These are phyloP conservation scores for Phymorhynchus buccinoides DNA, from an alignment of 1,140 invertebrate species.

Conservation along the genomic window DNA sequence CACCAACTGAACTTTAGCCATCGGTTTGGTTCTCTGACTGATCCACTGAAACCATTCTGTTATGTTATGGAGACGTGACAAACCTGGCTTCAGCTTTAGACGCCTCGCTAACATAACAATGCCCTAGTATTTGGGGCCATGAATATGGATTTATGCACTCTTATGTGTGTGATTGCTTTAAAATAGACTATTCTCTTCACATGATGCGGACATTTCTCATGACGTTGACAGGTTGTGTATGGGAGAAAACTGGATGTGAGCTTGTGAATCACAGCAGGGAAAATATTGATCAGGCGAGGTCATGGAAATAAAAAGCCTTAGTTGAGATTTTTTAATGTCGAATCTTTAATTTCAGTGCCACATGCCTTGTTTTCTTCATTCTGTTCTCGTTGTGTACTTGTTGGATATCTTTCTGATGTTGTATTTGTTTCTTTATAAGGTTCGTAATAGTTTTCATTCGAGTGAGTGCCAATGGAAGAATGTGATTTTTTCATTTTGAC, in stretches of 20 bases:
- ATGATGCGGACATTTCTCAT: no score
- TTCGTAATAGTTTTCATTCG: no score
- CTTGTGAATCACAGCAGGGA: neutral
- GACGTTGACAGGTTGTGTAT: neutral
- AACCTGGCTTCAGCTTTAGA: neutral
- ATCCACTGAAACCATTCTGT: neutral
- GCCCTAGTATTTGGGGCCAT: neutral
- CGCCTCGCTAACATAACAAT: neutral
- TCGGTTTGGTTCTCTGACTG: neutral
- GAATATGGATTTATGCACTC: neutral
- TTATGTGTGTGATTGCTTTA: neutral
- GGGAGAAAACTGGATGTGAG: neutral
- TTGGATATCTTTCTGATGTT: no score
- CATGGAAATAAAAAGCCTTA: neutral
- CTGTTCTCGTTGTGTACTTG: neutral
- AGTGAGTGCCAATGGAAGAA: no score
- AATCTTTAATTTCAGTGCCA: constrained; percentile 1
- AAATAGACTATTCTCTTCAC: neutral
- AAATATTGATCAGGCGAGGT: neutral
- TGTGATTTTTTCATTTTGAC: neutral
- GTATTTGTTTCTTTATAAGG: no score
- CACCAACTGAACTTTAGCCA: neutral
- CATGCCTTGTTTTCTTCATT: neutral
- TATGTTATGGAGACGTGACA: neutral
- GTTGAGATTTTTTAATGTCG: neutral